Conservation (phyloP, 1,140 invertebrate species). For the Drosophila insularis region DNA sequence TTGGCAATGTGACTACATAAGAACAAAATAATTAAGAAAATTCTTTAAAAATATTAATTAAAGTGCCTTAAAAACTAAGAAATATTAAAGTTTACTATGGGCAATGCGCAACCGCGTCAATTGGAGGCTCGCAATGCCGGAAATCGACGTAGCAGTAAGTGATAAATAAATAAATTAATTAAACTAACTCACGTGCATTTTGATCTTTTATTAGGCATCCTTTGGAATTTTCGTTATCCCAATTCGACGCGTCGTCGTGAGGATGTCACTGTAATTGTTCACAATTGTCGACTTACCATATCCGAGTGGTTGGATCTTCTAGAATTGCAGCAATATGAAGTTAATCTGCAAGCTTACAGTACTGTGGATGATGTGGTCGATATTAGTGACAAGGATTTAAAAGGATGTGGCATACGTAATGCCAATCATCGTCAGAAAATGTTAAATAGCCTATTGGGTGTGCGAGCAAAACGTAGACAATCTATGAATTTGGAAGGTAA, state of each 20-base stretch:
- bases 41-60: not conserved
- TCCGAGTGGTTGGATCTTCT: constrained; percentile 69
- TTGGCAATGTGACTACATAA: constrained; percentile 46
- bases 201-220: constrained; percentile 51
- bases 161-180: not conserved
- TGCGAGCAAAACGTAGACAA: constrained; percentile 84
- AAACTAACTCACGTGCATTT: too few relatives aligned
- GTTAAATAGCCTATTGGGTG: constrained; percentile 85
- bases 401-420: constrained; percentile 85
- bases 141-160: constrained; percentile 69
- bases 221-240: constrained; percentile 80
- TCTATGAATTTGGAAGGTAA: constrained; percentile 75
- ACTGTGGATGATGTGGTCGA: constrained; percentile 85
- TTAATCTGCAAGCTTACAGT: constrained; percentile 82
- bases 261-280: constrained; percentile 66
- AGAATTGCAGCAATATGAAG: constrained; percentile 74
- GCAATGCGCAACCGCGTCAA: constrained; percentile 62
- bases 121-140: constrained; percentile 45
- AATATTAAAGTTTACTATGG: constrained; percentile 46
- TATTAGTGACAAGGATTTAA: constrained; percentile 85
- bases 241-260: constrained; percentile 53
- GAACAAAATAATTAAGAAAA: constrained; percentile 22
- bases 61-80: constrained; percentile 4
- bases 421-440: constrained; percentile 86
- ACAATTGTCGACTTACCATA: constrained; percentile 71